These are phyloP conservation scores for Mesocricetus auratus DNA, from an alignment of 2,113 vertebrate genomes.

Conservation along the genomic window DNA sequence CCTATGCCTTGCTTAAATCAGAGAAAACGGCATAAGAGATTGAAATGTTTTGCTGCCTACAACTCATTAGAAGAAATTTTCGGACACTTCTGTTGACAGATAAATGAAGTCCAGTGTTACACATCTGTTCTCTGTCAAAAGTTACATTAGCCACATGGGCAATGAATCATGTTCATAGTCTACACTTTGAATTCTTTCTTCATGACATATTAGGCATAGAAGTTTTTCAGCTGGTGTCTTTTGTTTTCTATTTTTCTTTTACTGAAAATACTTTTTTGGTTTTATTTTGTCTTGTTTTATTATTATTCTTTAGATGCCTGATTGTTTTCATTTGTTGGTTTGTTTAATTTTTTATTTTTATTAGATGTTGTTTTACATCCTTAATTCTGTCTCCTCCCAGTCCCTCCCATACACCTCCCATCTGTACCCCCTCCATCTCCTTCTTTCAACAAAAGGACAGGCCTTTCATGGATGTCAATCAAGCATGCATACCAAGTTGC, in stretches of 20 bases:
- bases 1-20: background rate
- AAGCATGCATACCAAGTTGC: background rate
- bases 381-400: background rate
- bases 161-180: constrained; percentile 2
- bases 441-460: background rate
- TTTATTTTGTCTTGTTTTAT: background rate
- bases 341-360: background rate
- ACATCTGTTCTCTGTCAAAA: constrained; percentile 50
- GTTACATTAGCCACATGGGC: background rate
- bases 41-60: background rate
- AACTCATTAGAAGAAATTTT: constrained; percentile 32
- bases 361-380: background rate
- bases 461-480: background rate
- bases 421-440: background rate
- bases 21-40: background rate
- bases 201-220: background rate
- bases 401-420: background rate
- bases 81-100: constrained; percentile 43
- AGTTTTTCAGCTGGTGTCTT: constrained; percentile 1
- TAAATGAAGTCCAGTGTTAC: background rate
- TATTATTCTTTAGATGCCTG: background rate
- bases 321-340: background rate
- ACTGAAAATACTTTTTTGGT: background rate
- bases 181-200: background rate
- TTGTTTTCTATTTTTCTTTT: background rate